A percentile compares a stretch with the other conserved stretches of the same genome.
Evolutionary conservation across 2,113 vertebrate genomes (phyloP).

Genomic region (Pleuronectes platessa): DNA sequence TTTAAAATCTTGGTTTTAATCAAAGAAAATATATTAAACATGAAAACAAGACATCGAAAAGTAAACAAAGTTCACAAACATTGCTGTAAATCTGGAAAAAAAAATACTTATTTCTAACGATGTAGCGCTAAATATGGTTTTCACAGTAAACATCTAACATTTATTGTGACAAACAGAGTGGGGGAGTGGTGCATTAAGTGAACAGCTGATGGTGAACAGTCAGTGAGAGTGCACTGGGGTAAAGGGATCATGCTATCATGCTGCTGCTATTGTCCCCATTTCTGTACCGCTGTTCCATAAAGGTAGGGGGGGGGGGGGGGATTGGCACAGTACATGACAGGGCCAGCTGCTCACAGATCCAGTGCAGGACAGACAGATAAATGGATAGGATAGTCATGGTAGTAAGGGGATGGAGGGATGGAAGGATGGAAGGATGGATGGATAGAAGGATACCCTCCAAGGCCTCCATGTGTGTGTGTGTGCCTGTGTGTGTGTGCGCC

Average conservation of each 20-base stretch:
- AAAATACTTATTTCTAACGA: too few species aligned
- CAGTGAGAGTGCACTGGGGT: slow-evolving; percentile 48
- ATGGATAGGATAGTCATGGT: slow-evolving; percentile 16
- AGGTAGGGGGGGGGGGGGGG: slow-evolving; percentile 2
- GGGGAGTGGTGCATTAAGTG: slow-evolving; percentile 15
- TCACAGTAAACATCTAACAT: background rate
- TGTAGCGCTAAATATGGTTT: too few species aligned
- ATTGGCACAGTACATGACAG: slow-evolving; percentile 65
- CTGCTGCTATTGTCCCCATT: slow-evolving; percentile 66
- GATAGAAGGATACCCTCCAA: slow-evolving; percentile 35
- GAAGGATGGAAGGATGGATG: slow-evolving; percentile 42
- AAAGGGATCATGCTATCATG: slow-evolving; percentile 63
- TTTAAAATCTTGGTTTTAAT: too few species aligned
- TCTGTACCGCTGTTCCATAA: slow-evolving; percentile 43
- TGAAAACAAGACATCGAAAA: too few species aligned
- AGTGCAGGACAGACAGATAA: slow-evolving; percentile 39
- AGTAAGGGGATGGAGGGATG: slow-evolving; percentile 33
- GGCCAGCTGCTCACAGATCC: slow-evolving; percentile 72
- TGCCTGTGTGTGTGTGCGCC: background rate
- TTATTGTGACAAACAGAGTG: slow-evolving; percentile 1
- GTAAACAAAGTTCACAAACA: too few species aligned
- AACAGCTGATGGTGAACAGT: slow-evolving; percentile 58
- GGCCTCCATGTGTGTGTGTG: slow-evolving; percentile 14
- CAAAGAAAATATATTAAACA: too few species aligned
- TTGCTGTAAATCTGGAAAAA: too few species aligned